Evolutionary conservation across 1,140 invertebrate species (phyloP), one percentile per base, ranked within the genome.

Genomic region (Amyelois transitella): DNA sequence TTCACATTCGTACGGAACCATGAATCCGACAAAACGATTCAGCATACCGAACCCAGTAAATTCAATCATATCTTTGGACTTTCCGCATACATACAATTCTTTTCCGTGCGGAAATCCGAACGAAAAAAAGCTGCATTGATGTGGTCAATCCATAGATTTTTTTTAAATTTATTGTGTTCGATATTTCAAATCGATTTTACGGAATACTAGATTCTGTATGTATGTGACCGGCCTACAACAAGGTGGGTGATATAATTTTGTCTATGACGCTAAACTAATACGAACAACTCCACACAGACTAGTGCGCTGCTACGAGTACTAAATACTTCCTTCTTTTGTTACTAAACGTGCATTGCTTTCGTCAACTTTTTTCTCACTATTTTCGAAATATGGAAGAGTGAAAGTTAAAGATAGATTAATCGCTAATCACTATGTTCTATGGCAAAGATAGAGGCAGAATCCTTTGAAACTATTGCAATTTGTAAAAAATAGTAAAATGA

Each of bases 361-460:
- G 67, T 66, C 71, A 60, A 69, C 55, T 63, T 67, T 70, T 57
- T 63, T 58, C 69, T 51, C 60, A 53, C 70, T 83, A 78, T 72
- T 55, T 71, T 81, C 82, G 64, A 83, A 86, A 86, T 74, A 87
- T 87, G 84, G 84, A 87, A 87, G 84, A 87, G 84, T 87, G 84
- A 87, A 83, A 75, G 72, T 74, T 75, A 58, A 65, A 82, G 62
- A 75, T 66, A 78, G 47, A 60, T 22, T 55, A 61, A 68, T 64
- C 60, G 63, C 65, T 75, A 77, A 48, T 44, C 66, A 51, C 58
- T 67, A 67, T 81, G 75, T 58, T 72, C 74, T 79, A 84, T 69
- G 51, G 51, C 18, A 38, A 51, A 51, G 32, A 48, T 19, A 21
- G 45, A 48, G 18, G 19, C 45, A 21, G 2, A 20, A n/a, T 48